Base-by-base conservation (phyloP, 2,888 invertebrate genomes). In the Notodonta ziczac region DNA sequence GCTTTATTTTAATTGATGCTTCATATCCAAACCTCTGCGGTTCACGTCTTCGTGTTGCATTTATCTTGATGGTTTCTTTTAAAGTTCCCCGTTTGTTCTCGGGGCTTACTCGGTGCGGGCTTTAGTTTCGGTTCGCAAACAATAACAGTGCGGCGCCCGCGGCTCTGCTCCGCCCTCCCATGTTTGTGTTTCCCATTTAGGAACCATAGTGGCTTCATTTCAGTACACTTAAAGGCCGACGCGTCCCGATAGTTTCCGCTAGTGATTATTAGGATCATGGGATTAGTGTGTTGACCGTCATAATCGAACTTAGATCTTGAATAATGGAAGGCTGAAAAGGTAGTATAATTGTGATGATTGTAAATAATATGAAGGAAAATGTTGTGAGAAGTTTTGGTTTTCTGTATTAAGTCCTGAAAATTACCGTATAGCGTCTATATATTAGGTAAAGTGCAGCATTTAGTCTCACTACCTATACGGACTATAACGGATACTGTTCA, bases 121-220 rank as follows among this genome's bases (percentile, higher is more conserved):
- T 82, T 82, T 87, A 90, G 91, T 91, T 91, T 87, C 79, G 86
- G 85, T 81, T 81, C 76, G 82, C 90, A 90, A 93, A 93, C 92
- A 93, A 92, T 89, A 93, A 92, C 90, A 91, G 78, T 75, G 83
- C 81, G 81, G 77, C 72, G 86, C 85, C 85, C 77, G 81, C 82
- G 82, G 87, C 88, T 66, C 69, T 75, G 74, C 78, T 73, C 78
- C 75, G 66, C 73, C 78, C 77, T 54, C 70, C 73, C 56, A 63
- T 92, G 90, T 92, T 92, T 93, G 89, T 89, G 88, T 93, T 92
- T 85, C 78, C 81, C 84, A 87, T 90, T 90, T 85, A 86, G 85
- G 76, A 83, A 69, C 85, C 81, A 83, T 84, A 82, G 84, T 74
- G 83, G 86, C 83, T 86, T 86, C 78, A 81, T 82, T 81, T 77